Percentiles rank a stretch among this genome's conserved stretches.
Evolutionary conservation across 2,113 vertebrate species (phyloP).

Genomic region (Corythaixoides concolor): DNA sequence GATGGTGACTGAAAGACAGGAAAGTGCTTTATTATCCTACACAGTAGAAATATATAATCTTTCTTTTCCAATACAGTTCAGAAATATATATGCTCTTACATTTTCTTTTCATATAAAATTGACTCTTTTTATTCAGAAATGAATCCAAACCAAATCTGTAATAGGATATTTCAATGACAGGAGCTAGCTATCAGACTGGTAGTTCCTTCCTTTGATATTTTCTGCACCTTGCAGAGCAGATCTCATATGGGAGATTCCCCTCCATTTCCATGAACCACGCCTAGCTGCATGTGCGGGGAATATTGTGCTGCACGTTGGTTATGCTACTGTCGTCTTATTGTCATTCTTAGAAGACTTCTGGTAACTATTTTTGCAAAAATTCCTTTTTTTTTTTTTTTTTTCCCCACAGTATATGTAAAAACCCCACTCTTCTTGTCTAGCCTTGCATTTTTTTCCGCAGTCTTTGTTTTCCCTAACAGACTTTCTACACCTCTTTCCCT

Average conservation of each 20-base stretch:
- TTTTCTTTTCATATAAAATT: background rate
- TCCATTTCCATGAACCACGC: background rate
- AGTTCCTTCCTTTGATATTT: background rate
- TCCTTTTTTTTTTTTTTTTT: too few relatives aligned
- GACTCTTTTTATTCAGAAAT: background rate
- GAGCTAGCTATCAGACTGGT: background rate
- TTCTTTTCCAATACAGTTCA: background rate
- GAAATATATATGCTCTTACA: background rate
- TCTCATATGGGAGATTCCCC: background rate
- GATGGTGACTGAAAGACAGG: background rate
- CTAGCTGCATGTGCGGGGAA: background rate
- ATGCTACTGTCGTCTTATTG: background rate
- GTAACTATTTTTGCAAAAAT: background rate
- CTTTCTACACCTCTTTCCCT: background rate
- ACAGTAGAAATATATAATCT: background rate
- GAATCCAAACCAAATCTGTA: background rate
- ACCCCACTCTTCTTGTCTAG: rapidly evolving
- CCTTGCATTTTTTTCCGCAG: background rate
- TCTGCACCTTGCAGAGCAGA: background rate
- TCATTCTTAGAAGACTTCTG: background rate
- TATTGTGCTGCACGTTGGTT: background rate
- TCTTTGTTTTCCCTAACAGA: background rate
- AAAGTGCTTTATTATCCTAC: background rate
- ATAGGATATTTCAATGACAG: background rate
- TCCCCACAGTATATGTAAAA: background rate